Evolutionary conservation across 2,797 vertebrate species (phyloP).

Genomic region (Buceros bicornis): DNA sequence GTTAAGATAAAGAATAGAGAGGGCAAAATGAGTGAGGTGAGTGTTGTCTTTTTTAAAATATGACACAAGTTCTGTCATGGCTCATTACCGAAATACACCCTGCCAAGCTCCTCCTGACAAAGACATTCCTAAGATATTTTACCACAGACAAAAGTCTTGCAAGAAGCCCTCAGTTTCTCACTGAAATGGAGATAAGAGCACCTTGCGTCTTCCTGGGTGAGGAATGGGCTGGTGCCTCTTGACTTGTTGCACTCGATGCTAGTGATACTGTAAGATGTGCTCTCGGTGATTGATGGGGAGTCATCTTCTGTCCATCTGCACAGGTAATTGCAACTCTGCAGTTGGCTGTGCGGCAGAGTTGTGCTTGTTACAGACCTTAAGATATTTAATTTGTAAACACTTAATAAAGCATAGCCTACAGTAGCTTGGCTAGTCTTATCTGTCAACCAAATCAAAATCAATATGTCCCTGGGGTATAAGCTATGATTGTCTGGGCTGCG

Average conservation of each 20-base stretch:
- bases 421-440: constrained; percentile 76
- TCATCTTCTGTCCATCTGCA: constrained; percentile 50
- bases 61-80: not conserved
- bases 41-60: not conserved
- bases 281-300: constrained; percentile 18
- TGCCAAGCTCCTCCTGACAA: not conserved
- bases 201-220: not conserved
- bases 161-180: not conserved
- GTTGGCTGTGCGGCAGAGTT: constrained; percentile 28
- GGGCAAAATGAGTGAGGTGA: not conserved
- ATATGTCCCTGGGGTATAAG: constrained; percentile 76
- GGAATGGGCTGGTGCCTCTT: not conserved
- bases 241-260: not conserved
- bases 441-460: constrained; percentile 82
- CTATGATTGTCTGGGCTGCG: constrained; percentile 81
- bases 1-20: not conserved
- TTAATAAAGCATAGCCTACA: constrained; percentile 83
- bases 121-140: not conserved
- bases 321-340: constrained; percentile 62
- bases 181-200: not conserved
- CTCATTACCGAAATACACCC: not conserved
- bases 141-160: not conserved
- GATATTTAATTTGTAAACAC: constrained; percentile 86
- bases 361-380: constrained; percentile 65
- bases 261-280: not conserved